Percentiles rank a stretch among this genome's conserved stretches.
Evolutionary conservation across 2,113 vertebrate genomes (phyloP).

Genomic region (Lota lota): DNA sequence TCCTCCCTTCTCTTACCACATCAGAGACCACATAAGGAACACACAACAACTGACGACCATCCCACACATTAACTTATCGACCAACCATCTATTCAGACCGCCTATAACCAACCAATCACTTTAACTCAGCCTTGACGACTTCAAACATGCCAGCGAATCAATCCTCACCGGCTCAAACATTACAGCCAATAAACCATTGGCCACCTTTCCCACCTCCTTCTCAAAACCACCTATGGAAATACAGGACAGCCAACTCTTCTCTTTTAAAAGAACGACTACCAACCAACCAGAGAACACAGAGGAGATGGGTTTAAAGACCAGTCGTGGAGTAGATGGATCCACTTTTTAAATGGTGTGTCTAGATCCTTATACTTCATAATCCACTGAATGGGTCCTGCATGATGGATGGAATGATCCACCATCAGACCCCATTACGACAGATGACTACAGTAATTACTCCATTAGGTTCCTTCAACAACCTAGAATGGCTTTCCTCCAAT

Average conservation of each 20-base stretch:
- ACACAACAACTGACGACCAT: slow-evolving; percentile 3
- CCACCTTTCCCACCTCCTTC: not conserved
- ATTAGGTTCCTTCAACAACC: no score
- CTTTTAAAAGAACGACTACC: not conserved
- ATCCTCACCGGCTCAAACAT: no score
- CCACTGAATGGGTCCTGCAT: no score
- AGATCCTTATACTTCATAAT: no score
- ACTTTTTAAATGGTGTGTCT: no score
- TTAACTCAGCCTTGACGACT: not conserved
- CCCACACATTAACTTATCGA: not conserved
- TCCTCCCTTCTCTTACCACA: slow-evolving; percentile 32
- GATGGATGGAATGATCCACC: no score
- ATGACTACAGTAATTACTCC: no score
- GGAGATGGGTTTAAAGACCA: no score
- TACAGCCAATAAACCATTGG: slow-evolving; percentile 27
- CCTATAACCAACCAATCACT: not conserved
- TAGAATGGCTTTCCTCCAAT: not conserved
- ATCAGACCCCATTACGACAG: no score
- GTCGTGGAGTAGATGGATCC: no score
- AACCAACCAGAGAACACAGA: not conserved
- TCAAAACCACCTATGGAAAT: no score
- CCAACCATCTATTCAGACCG: slow-evolving; percentile 9
- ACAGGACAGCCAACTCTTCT: not conserved
- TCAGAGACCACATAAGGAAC: slow-evolving; percentile 29
- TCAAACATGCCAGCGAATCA: not conserved